Evolutionary conservation across 2,888 invertebrate genomes (phyloP), one percentile per base, ranked within the genome.

Genomic region (Heteromurus nitidus): DNA sequence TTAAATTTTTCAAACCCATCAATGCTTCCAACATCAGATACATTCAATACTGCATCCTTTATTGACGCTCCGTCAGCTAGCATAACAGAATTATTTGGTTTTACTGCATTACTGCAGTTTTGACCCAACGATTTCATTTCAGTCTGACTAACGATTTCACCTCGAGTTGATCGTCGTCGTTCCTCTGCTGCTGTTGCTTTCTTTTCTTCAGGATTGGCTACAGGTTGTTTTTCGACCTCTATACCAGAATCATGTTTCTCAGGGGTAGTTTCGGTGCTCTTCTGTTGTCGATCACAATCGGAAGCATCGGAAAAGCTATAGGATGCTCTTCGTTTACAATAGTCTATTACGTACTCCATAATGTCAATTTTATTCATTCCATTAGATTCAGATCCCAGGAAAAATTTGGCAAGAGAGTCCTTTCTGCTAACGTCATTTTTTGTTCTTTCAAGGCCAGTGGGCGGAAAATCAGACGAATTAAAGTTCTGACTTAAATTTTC

Each of bases 321-420:
- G 7, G 80, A 75, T 0, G 80, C 67, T 42, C 67, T 69, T 13
- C 80, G 44, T 28, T 76, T 83, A 44, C 83, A 83, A 36, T 81
- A 74, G 28, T 81, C 81, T 11, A 83, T 44, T 11, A 83, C 79
- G 42, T 81, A 77, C 0, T 83, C 81, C 74, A 83, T 79, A 11
- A 83, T 83, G n/a, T 65, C 77, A n/a, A 31, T 11, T 28, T 58
- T 75, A 30, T 77, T 67, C 47, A 77, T 53, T 60, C 81, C 77
- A 47, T 77, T 65, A 0, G 83, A 83, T 42, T 83, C 20, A 2
- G 83, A 53, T 7, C 75, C 81, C 24, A 81, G 65, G 16, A 83
- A 81, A 65, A 81, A 83, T 22, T 55, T 67, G 9, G 74, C 77
- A 0, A 83, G 55, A 0, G 73, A 70, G 42, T 82, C 75, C n/a